Base-by-base conservation (phyloP, 1,140 invertebrate genomes). In the Drosophila repleta region DNA sequence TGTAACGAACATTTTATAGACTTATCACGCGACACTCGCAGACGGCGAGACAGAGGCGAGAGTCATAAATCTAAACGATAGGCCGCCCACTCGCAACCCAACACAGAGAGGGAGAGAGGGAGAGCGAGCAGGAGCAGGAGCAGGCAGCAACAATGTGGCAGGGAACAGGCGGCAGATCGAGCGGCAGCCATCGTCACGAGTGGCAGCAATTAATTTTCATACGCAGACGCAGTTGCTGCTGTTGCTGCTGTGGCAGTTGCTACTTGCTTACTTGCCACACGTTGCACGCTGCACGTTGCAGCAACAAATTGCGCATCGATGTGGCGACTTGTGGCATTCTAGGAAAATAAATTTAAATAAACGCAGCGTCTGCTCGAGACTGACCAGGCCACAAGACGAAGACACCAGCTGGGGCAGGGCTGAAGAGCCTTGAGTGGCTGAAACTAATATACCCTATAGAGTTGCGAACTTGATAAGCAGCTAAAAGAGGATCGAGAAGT, bases 191-290 rank as follows among this genome's bases (percentile, higher is more conserved):
- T 74, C 76, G 83, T 88, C 83, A 88, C 83, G 83, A 88, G 79
- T 88, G 83, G 79, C 83, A 83, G 87, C 83, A 88, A 88, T 88
- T 88, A 88, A 88, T 88, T 88, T 88, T 88, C 79, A 88, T 88
- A 88, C 83, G 83, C 82, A 83, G 75, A 82, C 48, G 43, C 51
- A 62, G 69, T 35, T 10, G 24, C 17, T 17, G 48, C 6, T 26
- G 21, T 10, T 53, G 51, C 11, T 20, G 32, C 8, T 8, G 58
- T 58, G 60, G 71, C 79, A 65, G 29, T 29, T 55, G 58, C 62
- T 63, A 58, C 55, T 45, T 32, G 43, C 53, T 29, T 41, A 17
- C 41, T 29, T 45, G 55, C 55, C 17, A 26, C 55, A 49, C 41
- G 68, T 39, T 55, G 53, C 65, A 63, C 60, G 58, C 48, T 77